Evolutionary conservation across 2,797 vertebrate genomes (phyloP).

Genomic region (Gymnothorax reevesii): DNA sequence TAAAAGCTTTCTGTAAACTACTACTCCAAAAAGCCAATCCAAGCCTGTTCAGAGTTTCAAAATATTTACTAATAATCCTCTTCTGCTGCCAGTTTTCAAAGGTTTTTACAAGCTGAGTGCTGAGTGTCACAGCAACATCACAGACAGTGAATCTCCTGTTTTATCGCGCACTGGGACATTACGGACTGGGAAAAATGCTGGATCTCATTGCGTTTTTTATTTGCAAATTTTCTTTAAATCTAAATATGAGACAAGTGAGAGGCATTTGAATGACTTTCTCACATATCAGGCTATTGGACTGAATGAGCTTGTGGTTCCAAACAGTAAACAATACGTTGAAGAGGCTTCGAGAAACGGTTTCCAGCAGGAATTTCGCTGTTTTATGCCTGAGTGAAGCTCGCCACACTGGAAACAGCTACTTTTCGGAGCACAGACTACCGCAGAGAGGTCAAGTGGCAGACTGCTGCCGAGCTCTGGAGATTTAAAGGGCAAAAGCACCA

Average conservation of each 20-base stretch:
- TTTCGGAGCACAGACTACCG: background rate
- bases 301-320: background rate
- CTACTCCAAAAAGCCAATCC: constrained; percentile 14
- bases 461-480: background rate
- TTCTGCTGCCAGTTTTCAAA: background rate
- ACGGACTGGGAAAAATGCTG: background rate
- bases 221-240: background rate
- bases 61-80: constrained; percentile 17
- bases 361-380: background rate
- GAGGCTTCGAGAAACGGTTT: background rate
- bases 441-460: constrained; percentile 15
- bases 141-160: constrained; percentile 11
- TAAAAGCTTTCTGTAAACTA: background rate
- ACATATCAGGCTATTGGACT: background rate
- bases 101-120: background rate
- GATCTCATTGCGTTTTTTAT: constrained; percentile 13
- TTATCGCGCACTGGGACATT: background rate
- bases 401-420: background rate
- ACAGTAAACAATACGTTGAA: background rate
- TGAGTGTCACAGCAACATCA: background rate
- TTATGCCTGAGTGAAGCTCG: background rate
- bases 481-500: constrained; percentile 7
- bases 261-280: background rate
- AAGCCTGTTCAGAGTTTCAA: constrained; percentile 17
- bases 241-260: background rate